phyloP scores from a whole-genome alignment of 2,888 invertebrate genomes.

The Meiosimyza decipiens region DNA sequence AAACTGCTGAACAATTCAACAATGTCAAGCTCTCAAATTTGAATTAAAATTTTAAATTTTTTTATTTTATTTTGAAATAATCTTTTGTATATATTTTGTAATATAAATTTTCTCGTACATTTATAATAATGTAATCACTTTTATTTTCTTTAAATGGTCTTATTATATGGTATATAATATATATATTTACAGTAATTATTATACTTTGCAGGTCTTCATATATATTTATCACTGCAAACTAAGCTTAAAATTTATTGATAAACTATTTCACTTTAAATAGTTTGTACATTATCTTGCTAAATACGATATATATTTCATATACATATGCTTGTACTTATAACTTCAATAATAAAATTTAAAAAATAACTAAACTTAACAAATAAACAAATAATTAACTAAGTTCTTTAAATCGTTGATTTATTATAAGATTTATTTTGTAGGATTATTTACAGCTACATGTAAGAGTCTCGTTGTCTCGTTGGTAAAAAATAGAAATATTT shows the following conservation, averaged over 20 bases:
- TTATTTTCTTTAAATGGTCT: constrained; percentile 15
- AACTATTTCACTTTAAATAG: constrained; percentile 10
- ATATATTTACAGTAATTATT: constrained; percentile 1
- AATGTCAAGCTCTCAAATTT: neutral
- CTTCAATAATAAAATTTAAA: constrained; percentile 17
- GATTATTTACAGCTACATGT: constrained; percentile 32
- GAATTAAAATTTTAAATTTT: constrained; percentile 29
- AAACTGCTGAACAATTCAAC: neutral
- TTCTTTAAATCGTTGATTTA: constrained; percentile 30
- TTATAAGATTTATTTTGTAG: neutral
- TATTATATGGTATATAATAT: constrained; percentile 8
- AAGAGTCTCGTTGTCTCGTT: constrained; percentile 55
- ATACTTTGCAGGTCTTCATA: too few species aligned
- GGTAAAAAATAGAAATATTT: constrained; percentile 42
- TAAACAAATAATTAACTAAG: constrained; percentile 34
- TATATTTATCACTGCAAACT: too few species aligned
- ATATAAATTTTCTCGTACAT: constrained; percentile 30
- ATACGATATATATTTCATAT: constrained; percentile 47
- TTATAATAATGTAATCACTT: constrained; percentile 35
- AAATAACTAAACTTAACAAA: constrained; percentile 34
- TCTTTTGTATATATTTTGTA: constrained; percentile 37
- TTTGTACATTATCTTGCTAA: constrained; percentile 56
- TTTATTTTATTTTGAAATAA: constrained; percentile 38
- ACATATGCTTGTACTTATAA: constrained; percentile 30
- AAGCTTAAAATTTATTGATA: too few species aligned